Evolutionary conservation across 2,888 invertebrate genomes (phyloP).

Genomic region (Frankliniella intonsa): DNA sequence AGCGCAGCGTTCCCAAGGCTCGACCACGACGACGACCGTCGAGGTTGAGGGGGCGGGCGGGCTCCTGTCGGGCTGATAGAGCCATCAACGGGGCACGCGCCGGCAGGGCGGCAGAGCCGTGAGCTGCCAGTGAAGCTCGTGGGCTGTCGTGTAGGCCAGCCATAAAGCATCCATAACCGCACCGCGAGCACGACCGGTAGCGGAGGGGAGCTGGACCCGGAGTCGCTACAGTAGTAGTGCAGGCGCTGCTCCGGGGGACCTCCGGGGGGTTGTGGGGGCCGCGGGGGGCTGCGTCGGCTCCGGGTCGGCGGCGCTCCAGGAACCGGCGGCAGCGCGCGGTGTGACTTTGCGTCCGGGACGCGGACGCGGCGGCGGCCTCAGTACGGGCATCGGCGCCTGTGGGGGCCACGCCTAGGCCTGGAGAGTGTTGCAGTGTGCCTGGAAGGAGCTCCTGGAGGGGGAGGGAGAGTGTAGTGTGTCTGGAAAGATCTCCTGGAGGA

Average conservation of each 20-base stretch:
- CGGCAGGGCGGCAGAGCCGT: background rate
- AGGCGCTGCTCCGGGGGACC: too few species aligned
- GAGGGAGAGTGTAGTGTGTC: too few species aligned
- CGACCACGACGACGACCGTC: too few species aligned
- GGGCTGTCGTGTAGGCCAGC: background rate
- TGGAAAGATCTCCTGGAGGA: too few species aligned
- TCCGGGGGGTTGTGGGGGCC: background rate
- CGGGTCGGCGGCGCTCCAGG: background rate
- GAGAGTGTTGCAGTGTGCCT: too few species aligned
- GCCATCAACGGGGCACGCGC: background rate
- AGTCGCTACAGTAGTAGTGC: too few species aligned
- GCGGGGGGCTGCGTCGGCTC: background rate
- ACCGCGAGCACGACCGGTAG: background rate
- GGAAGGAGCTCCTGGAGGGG: too few species aligned
- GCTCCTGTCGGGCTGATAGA: too few species aligned
- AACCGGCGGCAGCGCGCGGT: background rate
- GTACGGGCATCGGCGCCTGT: too few species aligned
- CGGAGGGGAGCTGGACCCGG: background rate
- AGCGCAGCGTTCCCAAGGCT: background rate
- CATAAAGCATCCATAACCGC: conserved; percentile 9
- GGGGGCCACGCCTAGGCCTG: background rate
- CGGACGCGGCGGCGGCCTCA: background rate
- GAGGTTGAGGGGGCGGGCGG: too few species aligned
- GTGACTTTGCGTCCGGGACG: background rate
- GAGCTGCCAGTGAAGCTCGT: background rate